These are phyloP conservation scores for Nomada fucata DNA, from an alignment of 2,888 invertebrate genomes.

Conservation along the genomic window DNA sequence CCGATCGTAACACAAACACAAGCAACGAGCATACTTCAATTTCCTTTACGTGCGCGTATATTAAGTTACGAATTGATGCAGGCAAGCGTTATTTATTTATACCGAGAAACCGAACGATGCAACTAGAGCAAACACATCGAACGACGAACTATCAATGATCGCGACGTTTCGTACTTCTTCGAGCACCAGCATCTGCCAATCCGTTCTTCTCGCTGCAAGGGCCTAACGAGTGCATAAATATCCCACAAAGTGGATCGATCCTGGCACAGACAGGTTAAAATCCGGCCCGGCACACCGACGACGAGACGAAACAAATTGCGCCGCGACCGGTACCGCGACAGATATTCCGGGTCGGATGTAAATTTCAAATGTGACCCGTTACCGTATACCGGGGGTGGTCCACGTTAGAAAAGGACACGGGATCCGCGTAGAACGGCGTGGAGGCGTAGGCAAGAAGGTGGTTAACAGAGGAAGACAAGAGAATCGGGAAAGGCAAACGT, in stretches of 20 bases:
- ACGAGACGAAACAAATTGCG: slow-evolving; percentile 76
- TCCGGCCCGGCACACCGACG: slow-evolving; percentile 55
- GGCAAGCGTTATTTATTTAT: no score
- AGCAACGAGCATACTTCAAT: no score
- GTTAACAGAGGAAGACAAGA: neutral
- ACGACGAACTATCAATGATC: neutral
- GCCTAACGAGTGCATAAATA: slow-evolving; percentile 51
- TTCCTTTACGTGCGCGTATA: neutral
- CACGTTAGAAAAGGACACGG: slow-evolving; percentile 29
- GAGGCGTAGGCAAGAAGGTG: neutral
- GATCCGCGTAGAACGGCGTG: neutral
- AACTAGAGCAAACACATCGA: slow-evolving; percentile 13
- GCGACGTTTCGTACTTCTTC: slow-evolving; percentile 22
- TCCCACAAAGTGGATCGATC: slow-evolving; percentile 52
- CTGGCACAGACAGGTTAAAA: slow-evolving; percentile 63
- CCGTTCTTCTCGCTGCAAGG: neutral
- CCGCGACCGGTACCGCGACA: slow-evolving; percentile 67
- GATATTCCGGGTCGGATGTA: slow-evolving; percentile 76
- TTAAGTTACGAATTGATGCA: no score
- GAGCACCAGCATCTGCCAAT: slow-evolving; percentile 45
- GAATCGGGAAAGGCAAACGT: slow-evolving; percentile 27
- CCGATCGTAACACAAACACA: no score
- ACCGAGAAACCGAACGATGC: neutral
- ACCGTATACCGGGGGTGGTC: slow-evolving; percentile 36
- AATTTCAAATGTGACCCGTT: slow-evolving; percentile 67